Evolutionary conservation across 1,140 invertebrate species (phyloP), one percentile per base, ranked within the genome.

Genomic region (Stegodyphus dumicola): DNA sequence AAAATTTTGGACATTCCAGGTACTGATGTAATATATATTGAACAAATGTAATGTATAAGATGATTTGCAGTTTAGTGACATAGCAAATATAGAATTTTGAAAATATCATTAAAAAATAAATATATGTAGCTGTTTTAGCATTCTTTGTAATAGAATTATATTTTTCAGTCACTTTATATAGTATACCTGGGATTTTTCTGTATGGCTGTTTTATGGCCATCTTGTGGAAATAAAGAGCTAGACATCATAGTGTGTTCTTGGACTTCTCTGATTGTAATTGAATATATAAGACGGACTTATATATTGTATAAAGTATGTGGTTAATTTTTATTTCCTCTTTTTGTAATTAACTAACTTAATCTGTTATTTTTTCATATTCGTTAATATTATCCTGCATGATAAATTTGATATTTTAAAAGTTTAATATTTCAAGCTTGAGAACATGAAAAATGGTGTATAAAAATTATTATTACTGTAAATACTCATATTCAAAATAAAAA

Each of bases 101-200:
- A 15, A 60, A 15, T 15, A 11, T 60, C 15, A 60, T 15, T 60
- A 60, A 60, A 60, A 60, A 2, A 11, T 60, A 10, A 2, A 11
- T 10, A 10, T 15, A 15, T 60, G 2, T 60, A 60, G 15, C 56
- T 33, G 33, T 33, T 33, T 33, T 33, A 33, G 33, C 33, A 33
- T 33, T 1, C 33, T 18, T 60, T 60, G 9, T 60, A 60, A 15
- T 60, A 74, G 56, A 69, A 70, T 69, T 64, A 52, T 81, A 7
- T 53, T 51, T 89, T 88, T 71, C 85, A 91, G 90, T 87, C 90
- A 74, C 90, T 91, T 78, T 91, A 91, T 83, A 89, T 91, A 71
- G 67, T 89, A 7, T 92, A 89, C 87, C 88, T 92, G 75, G 88
- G 87, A 7, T 71, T 91, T 48, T 91, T 92, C 73, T 90, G 90